Base-by-base conservation (phyloP, 1,140 invertebrate species). In the Ceratitis capitata region DNA sequence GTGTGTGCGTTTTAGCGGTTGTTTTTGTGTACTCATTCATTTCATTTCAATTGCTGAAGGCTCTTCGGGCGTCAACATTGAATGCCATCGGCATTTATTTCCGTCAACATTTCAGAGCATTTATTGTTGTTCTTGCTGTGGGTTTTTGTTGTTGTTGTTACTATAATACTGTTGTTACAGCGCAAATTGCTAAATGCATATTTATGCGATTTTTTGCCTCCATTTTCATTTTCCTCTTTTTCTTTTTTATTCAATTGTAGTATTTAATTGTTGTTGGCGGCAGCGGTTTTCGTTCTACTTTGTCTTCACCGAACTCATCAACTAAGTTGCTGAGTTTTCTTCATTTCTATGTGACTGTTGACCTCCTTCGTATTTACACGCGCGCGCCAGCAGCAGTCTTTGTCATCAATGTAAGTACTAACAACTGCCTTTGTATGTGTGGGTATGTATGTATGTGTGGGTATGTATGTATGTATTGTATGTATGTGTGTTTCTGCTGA, bases 251-350 rank as follows among this genome's bases (percentile, higher is more conserved):
- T 26, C 61, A 35, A 35, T 53, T 19, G 51, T 53, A 53, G 14
- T 19, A 53, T 16, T 16, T 12, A 53, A 53, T 35, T 35, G 61
- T 35, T 53, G 16, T 53, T 69, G 32, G 32, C 56, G 23, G 6
- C 56, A 4, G 6, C 26, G 9, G 23, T 61, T 61, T n/a, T 61
- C 26, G 9, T 23, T 61, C 14, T 32, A 9, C 14, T 47, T 7
- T 14, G 7, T 47, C 45, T 1, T 23, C 61, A 7, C 51, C 14
- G 69, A 78, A 78, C 45, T 78, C 69, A 78, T 78, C 69, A 45
- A 78, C 69, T 47, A 78, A 78, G 69, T 78, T 78, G 69, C n/a
- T 42, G 39, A 78, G 69, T 45, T 78, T 78, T 42, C 69, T 78
- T 78, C 69, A 45, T 47, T 45, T 45, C 69, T 14, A 3, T 12